Percentiles rank a stretch among this genome's conserved stretches.
Conservation (phyloP, 2,113 vertebrate genomes). For the Spea bombifrons region DNA sequence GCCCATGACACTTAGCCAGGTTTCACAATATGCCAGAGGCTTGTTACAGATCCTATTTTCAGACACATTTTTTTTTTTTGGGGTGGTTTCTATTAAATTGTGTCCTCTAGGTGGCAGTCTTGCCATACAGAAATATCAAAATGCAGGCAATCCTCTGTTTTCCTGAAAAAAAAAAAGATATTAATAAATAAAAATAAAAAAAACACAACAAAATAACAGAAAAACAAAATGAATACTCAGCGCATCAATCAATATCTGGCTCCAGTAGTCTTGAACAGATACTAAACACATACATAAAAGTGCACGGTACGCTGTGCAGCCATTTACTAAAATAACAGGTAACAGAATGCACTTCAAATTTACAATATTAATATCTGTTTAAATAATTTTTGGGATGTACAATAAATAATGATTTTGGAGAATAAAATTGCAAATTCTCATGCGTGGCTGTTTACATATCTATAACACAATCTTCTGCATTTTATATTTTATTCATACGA, state of each 20-base stretch:
- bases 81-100: background rate
- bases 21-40: no score
- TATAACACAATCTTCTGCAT: no score
- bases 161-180: constrained; percentile 27
- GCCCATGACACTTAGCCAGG: no score
- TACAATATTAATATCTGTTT: background rate
- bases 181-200: constrained; percentile 6
- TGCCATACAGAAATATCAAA: background rate
- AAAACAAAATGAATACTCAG: constrained; percentile 10
- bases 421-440: no score
- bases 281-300: constrained; percentile 21
- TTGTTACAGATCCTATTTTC: no score
- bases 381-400: background rate
- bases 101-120: constrained; percentile 20
- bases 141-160: background rate
- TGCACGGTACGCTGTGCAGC: background rate
- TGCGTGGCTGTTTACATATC: background rate
- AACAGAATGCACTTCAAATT: background rate
- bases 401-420: constrained; percentile 2
- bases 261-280: constrained; percentile 19
- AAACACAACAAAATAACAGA: constrained; percentile 11
- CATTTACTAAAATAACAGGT: constrained; percentile 8
- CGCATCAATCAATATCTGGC: constrained; percentile 37
- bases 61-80: no score
- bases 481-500: no score